A percentile compares a stretch with the other conserved stretches of the same genome.
Evolutionary conservation across 2,797 vertebrate genomes (phyloP).

Genomic region (Parauchenoglanis punctatus): DNA sequence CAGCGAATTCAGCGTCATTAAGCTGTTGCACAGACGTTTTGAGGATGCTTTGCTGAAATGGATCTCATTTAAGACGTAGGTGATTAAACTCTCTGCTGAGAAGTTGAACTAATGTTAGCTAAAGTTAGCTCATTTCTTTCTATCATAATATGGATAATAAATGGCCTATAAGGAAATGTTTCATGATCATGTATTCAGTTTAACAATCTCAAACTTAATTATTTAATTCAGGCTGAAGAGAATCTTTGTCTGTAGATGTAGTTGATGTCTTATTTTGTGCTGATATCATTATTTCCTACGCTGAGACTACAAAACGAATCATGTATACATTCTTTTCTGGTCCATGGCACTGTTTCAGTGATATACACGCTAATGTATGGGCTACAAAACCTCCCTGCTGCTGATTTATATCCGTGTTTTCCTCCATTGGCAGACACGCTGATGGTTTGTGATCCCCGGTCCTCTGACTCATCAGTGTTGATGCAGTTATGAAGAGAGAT

Average conservation of each 20-base stretch:
- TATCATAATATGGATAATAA: neutral
- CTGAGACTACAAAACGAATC: neutral
- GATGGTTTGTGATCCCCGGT: neutral
- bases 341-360: neutral
- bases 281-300: neutral
- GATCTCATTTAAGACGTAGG: neutral
- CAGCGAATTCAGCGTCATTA: neutral
- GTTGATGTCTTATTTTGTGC: neutral
- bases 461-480: conserved; percentile 18
- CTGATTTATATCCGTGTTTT: neutral
- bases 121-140: neutral
- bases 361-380: neutral
- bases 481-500: conserved; percentile 12
- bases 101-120: neutral
- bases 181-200: neutral
- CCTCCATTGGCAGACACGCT: neutral
- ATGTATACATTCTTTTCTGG: neutral
- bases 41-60: neutral
- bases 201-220: neutral
- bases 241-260: neutral
- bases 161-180: neutral
- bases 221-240: neutral
- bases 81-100: neutral
- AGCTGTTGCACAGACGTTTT: neutral
- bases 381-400: neutral